Evolutionary conservation across 2,113 vertebrate genomes (phyloP), one percentile per base, ranked within the genome.

Genomic region (Tichodroma muraria): DNA sequence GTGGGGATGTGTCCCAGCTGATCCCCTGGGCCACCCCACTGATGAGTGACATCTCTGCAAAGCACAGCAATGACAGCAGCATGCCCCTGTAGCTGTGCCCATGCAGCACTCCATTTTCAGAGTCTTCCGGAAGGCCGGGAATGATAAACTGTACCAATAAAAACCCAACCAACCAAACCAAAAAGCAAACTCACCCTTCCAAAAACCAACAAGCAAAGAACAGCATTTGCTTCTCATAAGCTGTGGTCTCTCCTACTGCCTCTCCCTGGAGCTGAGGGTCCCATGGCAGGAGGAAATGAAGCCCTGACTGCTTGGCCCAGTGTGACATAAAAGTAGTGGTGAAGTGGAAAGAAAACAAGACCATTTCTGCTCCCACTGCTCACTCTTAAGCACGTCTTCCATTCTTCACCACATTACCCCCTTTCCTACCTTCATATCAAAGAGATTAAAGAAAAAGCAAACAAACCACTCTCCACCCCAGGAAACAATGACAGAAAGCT

Each of bases 301-400:
- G 28, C 17, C 21, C 27, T 8, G 13, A 33, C 5, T 38, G 33
- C 68, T 52, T 50, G n/a, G 63, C 25, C 47, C 80, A 64, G 6
- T 0, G 5, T 1, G 5, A 10, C 4, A 18, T 1, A 27, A 83
- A 85, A 42, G 5, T 8, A 4, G 30, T 9, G 21, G 23, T 5
- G 6, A 80, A 75, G 11, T 0, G 11, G 7, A 81, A 8, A 49
- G 7, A 81, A 85, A 76, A 54, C 23, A 37, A 61, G n/a, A 13
- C 1, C 6, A 20, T 53, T 82, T 82, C 68, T 85, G 18, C 37
- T 75, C 25, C 35, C 13, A 2, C 22, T 49, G 14, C 31, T 88
- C 45, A 12, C 20, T 68, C 40, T n/a, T 38, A n/a, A 61, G 44
- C 19, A 35, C 19, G 13, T 15, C 14, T 37, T 87, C 45, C 13